Evolutionary conservation across 2,888 invertebrate genomes (phyloP), one percentile per base, ranked within the genome.

Genomic region (Gryllus longicercus): DNA sequence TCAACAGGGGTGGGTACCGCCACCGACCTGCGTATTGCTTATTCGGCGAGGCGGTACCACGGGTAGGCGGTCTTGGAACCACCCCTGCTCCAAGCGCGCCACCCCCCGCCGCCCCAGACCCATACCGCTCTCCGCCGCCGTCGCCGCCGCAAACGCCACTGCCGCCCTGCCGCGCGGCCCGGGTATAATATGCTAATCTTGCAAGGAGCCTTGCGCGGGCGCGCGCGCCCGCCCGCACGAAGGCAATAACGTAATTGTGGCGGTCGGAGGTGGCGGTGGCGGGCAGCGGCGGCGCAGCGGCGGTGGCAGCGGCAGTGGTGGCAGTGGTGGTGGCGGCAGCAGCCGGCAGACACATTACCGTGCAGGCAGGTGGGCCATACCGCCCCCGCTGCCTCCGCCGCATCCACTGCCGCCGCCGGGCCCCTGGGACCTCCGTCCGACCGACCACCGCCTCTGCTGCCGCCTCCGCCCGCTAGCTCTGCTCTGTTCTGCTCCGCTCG

Each of bases 141-240:
- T 63, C 63, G 25, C 25, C 25, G 25, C 25, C 25, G 25, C 25
- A 25, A 25, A 25, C 25, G 25, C 63, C 63, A 18, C 63, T 18
- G 63, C 18, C 63, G 63, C 18, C 63, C 63, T 16, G 63, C 63
- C 18, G 63, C 63, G 63, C 63, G 63, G 63, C 18, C 63, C 80
- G 51, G 23, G 80, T 78, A 80, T 80, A 80, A 80, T 80, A 80
- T 80, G 80, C 78, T 80, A 78, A 80, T 80, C 80, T 80, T 80
- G 78, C 74, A 78, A 78, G 80, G 21, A 79, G 16, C 21, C 25
- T 25, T 25, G 25, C 38, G 79, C 75, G 23, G 74, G 63, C 63
- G 63, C 63, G 63, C 63, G 16, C 18, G 18, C 63, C 63, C 63
- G 63, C 63, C 63, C 63, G 63, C 63, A 63, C 63, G 63, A 63